These are phyloP conservation scores for Micropterix aruncella DNA, from an alignment of 2,888 invertebrate genomes.

Conservation along the genomic window DNA sequence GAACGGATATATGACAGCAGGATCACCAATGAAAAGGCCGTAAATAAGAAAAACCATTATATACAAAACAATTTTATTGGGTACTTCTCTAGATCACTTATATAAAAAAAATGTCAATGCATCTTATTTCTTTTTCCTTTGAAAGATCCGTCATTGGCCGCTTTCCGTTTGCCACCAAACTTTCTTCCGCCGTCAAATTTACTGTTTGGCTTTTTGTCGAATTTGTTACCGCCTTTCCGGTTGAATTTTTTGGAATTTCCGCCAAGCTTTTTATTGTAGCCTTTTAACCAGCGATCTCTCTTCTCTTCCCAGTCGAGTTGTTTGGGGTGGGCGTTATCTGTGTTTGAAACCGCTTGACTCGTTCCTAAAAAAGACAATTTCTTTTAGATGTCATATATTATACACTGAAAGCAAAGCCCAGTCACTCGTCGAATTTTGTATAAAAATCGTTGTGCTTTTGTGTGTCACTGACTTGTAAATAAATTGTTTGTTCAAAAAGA, in stretches of 20 bases:
- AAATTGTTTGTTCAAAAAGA: too few species aligned
- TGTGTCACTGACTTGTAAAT: too few species aligned
- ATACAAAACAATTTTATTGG: too few species aligned
- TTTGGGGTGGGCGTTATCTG: conserved; percentile 63
- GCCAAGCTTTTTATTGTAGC: conserved; percentile 33
- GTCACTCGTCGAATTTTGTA: too few species aligned
- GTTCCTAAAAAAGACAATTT: conserved; percentile 34
- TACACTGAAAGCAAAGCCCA: neutral
- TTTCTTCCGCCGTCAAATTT: neutral
- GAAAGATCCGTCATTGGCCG: neutral
- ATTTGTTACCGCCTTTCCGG: conserved; percentile 5
- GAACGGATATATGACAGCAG: too few species aligned
- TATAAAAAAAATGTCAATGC: too few species aligned
- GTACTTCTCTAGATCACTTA: too few species aligned
- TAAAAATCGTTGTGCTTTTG: too few species aligned
- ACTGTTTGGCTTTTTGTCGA: neutral
- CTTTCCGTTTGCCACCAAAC: neutral
- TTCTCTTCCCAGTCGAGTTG: conserved; percentile 75
- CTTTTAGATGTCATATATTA: conserved; percentile 19
- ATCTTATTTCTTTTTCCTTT: neutral
- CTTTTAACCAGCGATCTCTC: conserved; percentile 46
- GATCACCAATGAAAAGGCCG: too few species aligned
- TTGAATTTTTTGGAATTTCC: conserved; percentile 18
- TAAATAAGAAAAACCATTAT: too few species aligned
- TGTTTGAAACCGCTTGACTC: conserved; percentile 54